phyloP scores from a whole-genome alignment of 2,113 vertebrate species.

The Oenanthe oenanthe region DNA sequence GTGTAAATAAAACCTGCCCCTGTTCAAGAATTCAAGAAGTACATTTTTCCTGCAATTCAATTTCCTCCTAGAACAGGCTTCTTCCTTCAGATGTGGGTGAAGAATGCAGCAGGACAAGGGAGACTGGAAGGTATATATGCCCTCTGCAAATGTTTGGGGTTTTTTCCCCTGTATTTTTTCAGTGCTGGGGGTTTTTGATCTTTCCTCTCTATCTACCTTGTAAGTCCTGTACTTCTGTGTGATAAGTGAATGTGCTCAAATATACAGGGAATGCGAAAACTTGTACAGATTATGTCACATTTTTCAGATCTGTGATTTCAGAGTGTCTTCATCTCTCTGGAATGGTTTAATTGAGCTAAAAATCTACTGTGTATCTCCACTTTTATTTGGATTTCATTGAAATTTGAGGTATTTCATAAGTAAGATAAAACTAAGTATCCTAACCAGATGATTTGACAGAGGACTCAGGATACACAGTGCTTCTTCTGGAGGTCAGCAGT shows the following conservation, averaged over 20 bases:
- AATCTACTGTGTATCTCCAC: neutral
- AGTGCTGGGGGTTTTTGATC: rapidly evolving
- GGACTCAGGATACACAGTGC: neutral
- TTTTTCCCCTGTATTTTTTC: neutral
- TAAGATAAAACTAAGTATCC: neutral
- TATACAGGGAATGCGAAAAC: neutral
- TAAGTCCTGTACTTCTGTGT: neutral
- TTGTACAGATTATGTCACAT: neutral
- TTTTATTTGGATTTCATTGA: neutral
- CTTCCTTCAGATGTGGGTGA: neutral
- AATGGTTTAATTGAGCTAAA: neutral
- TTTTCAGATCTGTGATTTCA: neutral
- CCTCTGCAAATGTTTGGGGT: neutral
- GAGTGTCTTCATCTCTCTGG: neutral
- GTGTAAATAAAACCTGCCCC: neutral
- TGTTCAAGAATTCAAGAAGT: neutral
- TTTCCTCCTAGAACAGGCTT: neutral
- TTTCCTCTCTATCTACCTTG: neutral
- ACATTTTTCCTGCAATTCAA: neutral
- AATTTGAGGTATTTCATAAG: neutral
- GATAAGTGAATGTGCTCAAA: neutral
- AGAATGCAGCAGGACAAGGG: neutral
- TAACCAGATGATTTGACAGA: neutral
- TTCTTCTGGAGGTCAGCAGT: neutral
- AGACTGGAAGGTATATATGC: neutral